Conservation (phyloP, 2,888 invertebrate species). For the Philereme vetulata region DNA sequence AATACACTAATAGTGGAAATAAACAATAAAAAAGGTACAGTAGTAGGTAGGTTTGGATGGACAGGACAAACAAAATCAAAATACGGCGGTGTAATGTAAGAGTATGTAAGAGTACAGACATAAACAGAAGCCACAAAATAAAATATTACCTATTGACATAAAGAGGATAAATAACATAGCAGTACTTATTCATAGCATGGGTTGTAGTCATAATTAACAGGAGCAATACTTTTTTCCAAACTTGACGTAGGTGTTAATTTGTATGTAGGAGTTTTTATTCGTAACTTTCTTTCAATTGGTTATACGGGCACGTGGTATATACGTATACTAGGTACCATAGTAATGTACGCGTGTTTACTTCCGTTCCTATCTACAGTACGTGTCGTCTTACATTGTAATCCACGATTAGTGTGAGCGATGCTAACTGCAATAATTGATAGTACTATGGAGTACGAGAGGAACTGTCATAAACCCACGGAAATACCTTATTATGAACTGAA, state of each 20-base stretch:
- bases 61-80: no score
- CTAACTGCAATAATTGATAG: constrained; percentile 29
- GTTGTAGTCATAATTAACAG: no score
- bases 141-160: no score
- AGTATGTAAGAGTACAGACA: no score
- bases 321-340: no score
- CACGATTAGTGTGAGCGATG: constrained; percentile 29
- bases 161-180: no score
- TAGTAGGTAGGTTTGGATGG: no score
- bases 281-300: constrained; percentile 37
- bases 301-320: constrained; percentile 39
- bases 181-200: no score
- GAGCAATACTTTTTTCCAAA: constrained; percentile 9
- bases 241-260: constrained; percentile 35
- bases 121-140: no score
- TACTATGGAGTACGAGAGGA: constrained; percentile 28
- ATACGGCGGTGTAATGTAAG: no score
- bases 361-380: constrained; percentile 56
- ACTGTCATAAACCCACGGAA: constrained; percentile 38
- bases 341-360: constrained; percentile 52
- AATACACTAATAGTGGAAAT: no score
- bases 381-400: constrained; percentile 42
- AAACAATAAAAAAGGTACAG: no score
- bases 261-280: constrained; percentile 34
- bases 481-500: constrained; percentile 37